Percentiles rank a stretch among this genome's conserved stretches.
Conservation (phyloP, 2,888 invertebrate genomes). For the Pseudeuparius sepicola region DNA sequence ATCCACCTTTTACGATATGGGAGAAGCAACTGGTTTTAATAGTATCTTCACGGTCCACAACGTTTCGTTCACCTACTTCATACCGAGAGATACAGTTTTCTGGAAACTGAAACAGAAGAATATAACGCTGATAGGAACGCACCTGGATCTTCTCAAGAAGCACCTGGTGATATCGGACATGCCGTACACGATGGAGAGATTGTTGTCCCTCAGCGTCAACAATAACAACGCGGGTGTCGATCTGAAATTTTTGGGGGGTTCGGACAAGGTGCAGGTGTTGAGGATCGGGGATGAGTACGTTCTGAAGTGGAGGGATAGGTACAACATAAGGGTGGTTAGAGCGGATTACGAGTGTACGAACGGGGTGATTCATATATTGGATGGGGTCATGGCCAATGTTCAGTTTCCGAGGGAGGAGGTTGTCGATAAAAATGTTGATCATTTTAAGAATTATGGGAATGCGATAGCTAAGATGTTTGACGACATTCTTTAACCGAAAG, state of each 20-base stretch:
- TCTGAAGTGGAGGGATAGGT: slow-evolving; percentile 43
- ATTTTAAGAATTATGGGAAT: no score
- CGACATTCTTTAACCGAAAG: no score
- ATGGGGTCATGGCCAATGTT: slow-evolving; percentile 48
- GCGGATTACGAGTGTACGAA: slow-evolving; percentile 91
- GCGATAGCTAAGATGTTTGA: no score
- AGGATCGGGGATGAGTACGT: slow-evolving; percentile 25
- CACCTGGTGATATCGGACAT: slow-evolving; percentile 72
- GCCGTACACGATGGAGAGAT: slow-evolving; percentile 63
- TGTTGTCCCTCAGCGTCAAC: slow-evolving; percentile 29
- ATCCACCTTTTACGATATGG: slow-evolving; percentile 64
- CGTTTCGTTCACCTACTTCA: slow-evolving; percentile 79
- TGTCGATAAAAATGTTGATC: not conserved
- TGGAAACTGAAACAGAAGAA: slow-evolving; percentile 33
- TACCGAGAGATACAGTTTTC: slow-evolving; percentile 84
- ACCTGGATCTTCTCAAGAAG: slow-evolving; percentile 69
- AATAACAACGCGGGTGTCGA: slow-evolving; percentile 23
- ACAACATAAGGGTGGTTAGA: slow-evolving; percentile 70
- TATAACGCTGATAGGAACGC: slow-evolving; percentile 38
- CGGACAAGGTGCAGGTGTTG: slow-evolving; percentile 24
- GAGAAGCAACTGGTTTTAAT: slow-evolving; percentile 64
- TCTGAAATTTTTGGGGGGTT: slow-evolving; percentile 21
- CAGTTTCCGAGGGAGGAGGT: no score
- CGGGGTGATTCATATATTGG: slow-evolving; percentile 88
- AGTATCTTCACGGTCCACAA: slow-evolving; percentile 50